These are phyloP conservation scores for Sebastes iracundus DNA, from an alignment of 2,797 vertebrate genomes.

Conservation along the genomic window DNA sequence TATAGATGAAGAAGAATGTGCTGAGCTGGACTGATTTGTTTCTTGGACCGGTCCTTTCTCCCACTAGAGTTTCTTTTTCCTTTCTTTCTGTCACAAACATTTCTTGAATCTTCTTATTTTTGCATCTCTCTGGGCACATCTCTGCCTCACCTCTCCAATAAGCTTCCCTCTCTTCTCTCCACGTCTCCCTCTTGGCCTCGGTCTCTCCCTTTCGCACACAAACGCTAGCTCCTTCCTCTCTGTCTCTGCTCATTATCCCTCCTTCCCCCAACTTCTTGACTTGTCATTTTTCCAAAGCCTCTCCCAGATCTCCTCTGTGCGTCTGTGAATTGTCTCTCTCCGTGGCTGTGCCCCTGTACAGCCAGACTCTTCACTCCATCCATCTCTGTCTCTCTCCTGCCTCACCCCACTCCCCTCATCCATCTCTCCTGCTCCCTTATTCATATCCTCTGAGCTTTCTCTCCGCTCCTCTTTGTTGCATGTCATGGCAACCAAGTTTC, in stretches of 20 bases:
- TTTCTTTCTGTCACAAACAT: conserved; percentile 4
- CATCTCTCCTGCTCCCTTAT: conserved; percentile 77
- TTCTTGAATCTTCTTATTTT: conserved; percentile 18
- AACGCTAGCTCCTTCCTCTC: conserved; percentile 30
- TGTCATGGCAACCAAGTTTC: conserved; percentile 72
- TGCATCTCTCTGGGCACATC: conserved; percentile 5
- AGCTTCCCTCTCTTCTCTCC: conserved; percentile 1
- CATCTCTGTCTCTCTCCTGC: conserved; percentile 79
- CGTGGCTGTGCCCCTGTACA: conserved; percentile 58
- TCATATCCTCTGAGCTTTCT: conserved; percentile 77
- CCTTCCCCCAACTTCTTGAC: conserved; percentile 68
- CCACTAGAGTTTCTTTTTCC: background rate
- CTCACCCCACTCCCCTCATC: conserved; percentile 75
- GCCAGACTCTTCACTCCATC: conserved; percentile 73
- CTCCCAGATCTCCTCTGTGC: conserved; percentile 73
- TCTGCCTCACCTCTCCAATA: conserved; percentile 6
- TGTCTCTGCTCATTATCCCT: conserved; percentile 68
- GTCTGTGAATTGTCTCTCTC: conserved; percentile 70
- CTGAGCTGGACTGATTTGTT: conserved; percentile 53
- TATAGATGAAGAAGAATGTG: conserved; percentile 56
- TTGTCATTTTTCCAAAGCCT: conserved; percentile 73
- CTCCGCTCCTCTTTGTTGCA: conserved; percentile 52
- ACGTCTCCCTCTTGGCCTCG: conserved; percentile 23
- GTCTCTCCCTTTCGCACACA: conserved; percentile 17
- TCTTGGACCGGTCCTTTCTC: conserved; percentile 19